Base-by-base conservation (phyloP, 2,888 invertebrate genomes). In the Oxystoma pomonae region DNA sequence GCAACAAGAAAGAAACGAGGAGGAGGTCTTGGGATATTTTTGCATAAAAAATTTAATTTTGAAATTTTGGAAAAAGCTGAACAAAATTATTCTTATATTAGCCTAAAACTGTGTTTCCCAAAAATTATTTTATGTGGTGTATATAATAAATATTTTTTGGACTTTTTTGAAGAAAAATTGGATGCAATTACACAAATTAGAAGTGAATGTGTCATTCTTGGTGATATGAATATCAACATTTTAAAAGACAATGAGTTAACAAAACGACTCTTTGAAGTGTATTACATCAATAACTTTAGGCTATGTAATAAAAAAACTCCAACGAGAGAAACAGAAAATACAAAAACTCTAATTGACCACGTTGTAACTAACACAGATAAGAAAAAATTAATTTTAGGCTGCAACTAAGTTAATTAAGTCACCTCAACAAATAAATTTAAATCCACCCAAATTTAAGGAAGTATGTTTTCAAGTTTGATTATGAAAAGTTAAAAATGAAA, bases 171-270 rank as follows among this genome's bases (percentile, higher is more conserved):
- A 17, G n/a, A 53, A 53, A 53, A 53, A 53, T 18, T 53, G n/a
- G 5, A 53, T 17, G 16, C 16, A 53, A 17, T 53, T 53, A 53
- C 35, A 53, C 55, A 53, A 53, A 17, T 17, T 17, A 3, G n/a
- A 53, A 17, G 18, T 16, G 18, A 35, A 35, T 35, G 12, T 35
- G 12, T 53, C 35, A 35, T 35, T 35, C 35, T 35, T 53, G 55
- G 55, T 53, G 55, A 53, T 53, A 53, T 53, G 55, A 53, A 53
- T 18, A 53, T 53, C 18, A 53, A 53, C 16, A 53, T 53, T 17
- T n/a, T 53, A 17, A 16, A 53, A 85, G 12, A 35, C 35, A 35
- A 35, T 35, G 35, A 35, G 35, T 7, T 12, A 35, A 35, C 35
- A 35, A 35, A 35, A 35, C 3, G 35, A 35, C 12, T 35, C 35